phyloP scores from a whole-genome alignment of 2,113 vertebrate genomes.

The Sciurus niger region DNA sequence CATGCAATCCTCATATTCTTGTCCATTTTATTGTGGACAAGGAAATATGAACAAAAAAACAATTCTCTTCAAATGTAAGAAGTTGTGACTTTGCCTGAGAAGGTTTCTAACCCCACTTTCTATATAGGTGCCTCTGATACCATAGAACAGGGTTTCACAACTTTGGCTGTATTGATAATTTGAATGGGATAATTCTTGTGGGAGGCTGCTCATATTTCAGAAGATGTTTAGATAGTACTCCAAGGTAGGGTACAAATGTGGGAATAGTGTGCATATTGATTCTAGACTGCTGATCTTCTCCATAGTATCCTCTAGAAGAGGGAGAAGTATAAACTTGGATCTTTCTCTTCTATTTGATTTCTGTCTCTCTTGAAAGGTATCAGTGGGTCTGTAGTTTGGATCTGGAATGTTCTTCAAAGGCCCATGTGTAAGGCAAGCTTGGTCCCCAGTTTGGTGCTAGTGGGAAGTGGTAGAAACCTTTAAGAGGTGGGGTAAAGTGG shows the following conservation, averaged over 20 bases:
- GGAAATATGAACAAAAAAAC: conserved; percentile 30
- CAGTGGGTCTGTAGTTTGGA: not conserved
- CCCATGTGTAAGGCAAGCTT: not conserved
- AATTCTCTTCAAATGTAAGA: conserved; percentile 3
- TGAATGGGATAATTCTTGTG: not conserved
- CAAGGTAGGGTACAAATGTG: not conserved
- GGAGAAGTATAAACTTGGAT: not conserved
- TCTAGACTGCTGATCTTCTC: not conserved
- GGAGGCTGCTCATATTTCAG: not conserved
- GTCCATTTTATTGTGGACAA: not conserved
- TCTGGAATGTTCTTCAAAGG: not conserved
- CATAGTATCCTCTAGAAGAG: not conserved
- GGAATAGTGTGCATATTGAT: not conserved
- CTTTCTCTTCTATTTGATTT: not conserved
- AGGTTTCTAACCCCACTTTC: not conserved
- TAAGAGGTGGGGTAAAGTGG: too few relatives aligned
- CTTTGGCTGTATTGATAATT: not conserved
- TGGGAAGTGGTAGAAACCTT: not conserved
- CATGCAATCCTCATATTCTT: not conserved
- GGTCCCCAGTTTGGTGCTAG: too few relatives aligned
- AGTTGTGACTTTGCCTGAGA: not conserved
- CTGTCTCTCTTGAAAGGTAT: not conserved
- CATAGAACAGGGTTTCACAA: not conserved
- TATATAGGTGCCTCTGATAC: not conserved
- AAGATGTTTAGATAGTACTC: not conserved